Evolutionary conservation across 1,140 invertebrate genomes (phyloP), one percentile per base, ranked within the genome.

Genomic region (Halictus rubicundus): DNA sequence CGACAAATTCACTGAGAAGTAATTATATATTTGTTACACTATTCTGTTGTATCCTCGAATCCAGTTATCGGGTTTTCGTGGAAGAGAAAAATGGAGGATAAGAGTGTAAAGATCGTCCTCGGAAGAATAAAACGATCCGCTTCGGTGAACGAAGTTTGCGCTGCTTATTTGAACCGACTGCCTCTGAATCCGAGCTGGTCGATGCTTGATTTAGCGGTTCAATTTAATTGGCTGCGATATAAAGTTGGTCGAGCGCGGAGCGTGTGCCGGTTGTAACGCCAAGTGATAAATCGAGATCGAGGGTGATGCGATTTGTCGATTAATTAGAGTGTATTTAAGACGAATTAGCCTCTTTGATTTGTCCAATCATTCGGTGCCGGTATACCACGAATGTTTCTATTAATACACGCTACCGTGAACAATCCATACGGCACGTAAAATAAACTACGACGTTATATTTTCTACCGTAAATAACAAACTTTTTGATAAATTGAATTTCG

Each of bases 191-290:
- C 73, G 54, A 68, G 54, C 39, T 9, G 52, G 25, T 68, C 32
- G 73, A 77, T 61, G 42, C 74, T 60, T 70, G 75, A 77, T 77
- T 77, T 70, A 70, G 25, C 75, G 57, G 57, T 37, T 69, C 42
- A 52, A 77, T 77, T 77, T 77, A 77, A 77, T 77, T 77, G 75
- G 57, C 27, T 27, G 57, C 60, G 57, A 77, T 65, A 25, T 39
- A 59, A 77, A 42, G 25, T 65, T 46, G 37, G 57, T 10, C 39
- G 63, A 10, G n/a, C 5, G 23, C 0, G 46, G 37, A 57, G 23
- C 32, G 46, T n/a, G 46, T 21, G 46, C 61, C 27, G n/a, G 46
- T 42, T 54, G 46, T 42, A 74, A 65, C n/a, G 23, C 21, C 27
- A 32, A 27, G 59, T 60, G 32, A 27, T 63, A 52, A 57, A 39